Conservation (phyloP, 2,797 vertebrate species). For the Melanotaenia boesemani region DNA sequence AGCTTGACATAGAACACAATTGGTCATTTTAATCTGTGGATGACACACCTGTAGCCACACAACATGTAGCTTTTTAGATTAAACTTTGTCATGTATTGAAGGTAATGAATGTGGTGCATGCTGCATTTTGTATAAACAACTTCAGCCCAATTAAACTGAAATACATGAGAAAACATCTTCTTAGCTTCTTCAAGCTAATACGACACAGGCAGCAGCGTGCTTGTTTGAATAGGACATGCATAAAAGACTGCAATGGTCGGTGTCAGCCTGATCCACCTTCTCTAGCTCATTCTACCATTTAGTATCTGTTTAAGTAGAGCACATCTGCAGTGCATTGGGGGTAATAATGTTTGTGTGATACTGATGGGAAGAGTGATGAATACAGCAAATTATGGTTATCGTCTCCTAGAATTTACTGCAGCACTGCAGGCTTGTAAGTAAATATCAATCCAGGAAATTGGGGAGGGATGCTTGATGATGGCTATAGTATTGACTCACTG, state of each 20-base stretch:
- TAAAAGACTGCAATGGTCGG: background rate
- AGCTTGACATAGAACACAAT: slow-evolving; percentile 9
- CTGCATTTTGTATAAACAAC: background rate
- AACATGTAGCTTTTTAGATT: background rate
- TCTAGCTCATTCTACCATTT: slow-evolving; percentile 11
- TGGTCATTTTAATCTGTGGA: background rate
- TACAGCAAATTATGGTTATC: slow-evolving; percentile 21
- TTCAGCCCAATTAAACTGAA: background rate
- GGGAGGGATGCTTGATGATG: slow-evolving; percentile 20
- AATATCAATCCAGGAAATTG: background rate
- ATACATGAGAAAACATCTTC: background rate
- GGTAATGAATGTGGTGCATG: background rate
- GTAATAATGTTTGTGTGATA: slow-evolving; percentile 26
- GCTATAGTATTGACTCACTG: slow-evolving; percentile 18
- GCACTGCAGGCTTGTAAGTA: background rate
- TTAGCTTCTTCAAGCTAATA: background rate
- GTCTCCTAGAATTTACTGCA: slow-evolving; percentile 34
- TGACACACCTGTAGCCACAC: background rate
- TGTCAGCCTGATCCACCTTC: slow-evolving; percentile 3
- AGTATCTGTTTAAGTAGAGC: background rate
- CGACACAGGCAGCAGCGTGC: background rate
- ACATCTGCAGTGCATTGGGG: slow-evolving; percentile 9
- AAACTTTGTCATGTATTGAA: background rate
- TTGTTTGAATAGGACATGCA: background rate
- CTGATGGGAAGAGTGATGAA: slow-evolving; percentile 23